These are phyloP conservation scores for Callyntrura guangdongensis DNA, from an alignment of 2,888 invertebrate species.

Conservation along the genomic window DNA sequence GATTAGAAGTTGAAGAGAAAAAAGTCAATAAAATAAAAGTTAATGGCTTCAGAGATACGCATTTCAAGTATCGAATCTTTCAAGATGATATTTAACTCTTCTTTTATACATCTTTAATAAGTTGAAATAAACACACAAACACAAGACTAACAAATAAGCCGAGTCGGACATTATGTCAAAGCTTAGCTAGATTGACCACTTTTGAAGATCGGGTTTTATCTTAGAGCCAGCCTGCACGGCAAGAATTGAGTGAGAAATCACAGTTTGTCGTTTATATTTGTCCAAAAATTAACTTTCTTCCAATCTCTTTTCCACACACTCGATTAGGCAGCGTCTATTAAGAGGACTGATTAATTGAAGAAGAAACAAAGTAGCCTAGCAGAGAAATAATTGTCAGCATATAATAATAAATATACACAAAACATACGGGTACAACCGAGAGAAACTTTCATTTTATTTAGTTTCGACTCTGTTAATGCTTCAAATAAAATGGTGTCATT, in stretches of 20 bases:
- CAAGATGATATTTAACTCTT: slow-evolving; percentile 1
- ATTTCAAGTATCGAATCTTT: slow-evolving; percentile 34
- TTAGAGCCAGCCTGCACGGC: neutral
- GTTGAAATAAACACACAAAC: neutral
- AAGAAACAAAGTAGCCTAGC: neutral
- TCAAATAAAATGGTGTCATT: neutral
- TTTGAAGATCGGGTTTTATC: neutral
- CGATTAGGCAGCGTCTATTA: slow-evolving; percentile 16
- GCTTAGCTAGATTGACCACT: slow-evolving; percentile 13
- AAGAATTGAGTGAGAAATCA: neutral
- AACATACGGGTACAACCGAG: neutral
- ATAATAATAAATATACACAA: neutral
- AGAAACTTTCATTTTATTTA: neutral
- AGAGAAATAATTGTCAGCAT: slow-evolving; percentile 12
- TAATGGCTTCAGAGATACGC: slow-evolving; percentile 61
- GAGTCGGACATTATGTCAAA: neutral
- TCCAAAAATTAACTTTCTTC: neutral
- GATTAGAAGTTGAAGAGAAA: slow-evolving; percentile 67
- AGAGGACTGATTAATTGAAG: slow-evolving; percentile 43
- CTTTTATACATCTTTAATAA: slow-evolving; percentile 4
- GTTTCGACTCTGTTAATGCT: neutral
- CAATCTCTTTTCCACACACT: neutral
- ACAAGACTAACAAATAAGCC: neutral
- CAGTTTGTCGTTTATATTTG: slow-evolving; percentile 20
- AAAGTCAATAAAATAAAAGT: slow-evolving; percentile 76